Conservation (phyloP, 2,888 invertebrate genomes). For the Crepidodera aurea region DNA sequence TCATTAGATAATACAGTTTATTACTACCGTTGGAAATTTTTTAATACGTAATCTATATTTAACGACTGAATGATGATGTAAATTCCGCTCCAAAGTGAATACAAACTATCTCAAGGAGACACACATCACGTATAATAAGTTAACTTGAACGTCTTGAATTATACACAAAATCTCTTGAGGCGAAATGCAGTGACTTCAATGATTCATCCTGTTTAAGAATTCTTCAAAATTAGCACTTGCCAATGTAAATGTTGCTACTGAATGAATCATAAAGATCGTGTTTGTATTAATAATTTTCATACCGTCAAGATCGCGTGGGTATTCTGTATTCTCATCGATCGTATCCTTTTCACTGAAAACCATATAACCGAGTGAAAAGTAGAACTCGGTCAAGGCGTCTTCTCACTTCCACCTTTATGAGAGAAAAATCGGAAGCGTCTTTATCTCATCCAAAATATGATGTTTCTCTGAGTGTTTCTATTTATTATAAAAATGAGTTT, state of each 20-base stretch:
- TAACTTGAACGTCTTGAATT: neutral
- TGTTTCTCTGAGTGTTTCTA: no score
- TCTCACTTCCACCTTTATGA: conserved; percentile 8
- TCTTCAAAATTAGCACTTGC: neutral
- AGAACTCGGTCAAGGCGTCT: conserved; percentile 15
- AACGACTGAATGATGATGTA: no score
- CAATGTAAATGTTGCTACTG: neutral
- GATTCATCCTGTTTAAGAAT: neutral
- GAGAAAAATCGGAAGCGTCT: neutral
- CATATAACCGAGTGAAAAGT: conserved; percentile 3
- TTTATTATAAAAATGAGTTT: no score
- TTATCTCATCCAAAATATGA: neutral
- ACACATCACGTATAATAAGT: no score
- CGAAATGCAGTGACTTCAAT: neutral
- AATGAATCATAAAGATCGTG: neutral
- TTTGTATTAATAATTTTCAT: conserved; percentile 3
- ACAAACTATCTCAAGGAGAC: no score
- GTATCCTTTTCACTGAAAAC: conserved; percentile 10
- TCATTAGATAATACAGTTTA: no score
- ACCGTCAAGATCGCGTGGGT: conserved; percentile 8
- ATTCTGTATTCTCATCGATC: conserved; percentile 4
- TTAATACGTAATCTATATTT: no score
- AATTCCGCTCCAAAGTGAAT: no score
- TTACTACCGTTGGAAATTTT: no score
- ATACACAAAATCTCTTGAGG: neutral